Conservation (phyloP, 2,888 invertebrate genomes). For the Lochmaea capreae region DNA sequence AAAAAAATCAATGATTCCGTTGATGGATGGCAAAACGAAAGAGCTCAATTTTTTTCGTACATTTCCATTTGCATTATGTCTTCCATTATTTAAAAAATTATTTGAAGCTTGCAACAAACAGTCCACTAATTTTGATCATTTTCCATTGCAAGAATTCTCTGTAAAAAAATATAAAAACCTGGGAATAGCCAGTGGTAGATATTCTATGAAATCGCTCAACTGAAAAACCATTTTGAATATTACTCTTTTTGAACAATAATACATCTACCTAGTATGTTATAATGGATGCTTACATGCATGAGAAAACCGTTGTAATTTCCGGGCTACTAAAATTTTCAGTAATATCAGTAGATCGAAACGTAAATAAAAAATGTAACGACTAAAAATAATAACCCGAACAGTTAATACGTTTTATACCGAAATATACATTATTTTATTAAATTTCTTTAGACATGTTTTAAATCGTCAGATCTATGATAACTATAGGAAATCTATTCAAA, state of each 20-base stretch:
- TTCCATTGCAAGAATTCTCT: constrained; percentile 10
- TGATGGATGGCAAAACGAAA: neutral
- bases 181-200: constrained; percentile 26
- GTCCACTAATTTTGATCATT: neutral
- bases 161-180: neutral
- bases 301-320: constrained; percentile 16
- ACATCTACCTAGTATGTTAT: constrained; percentile 25
- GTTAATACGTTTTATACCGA: neutral
- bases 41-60: too few species aligned
- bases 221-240: constrained; percentile 34
- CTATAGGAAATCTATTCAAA: too few species aligned
- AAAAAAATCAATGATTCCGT: neutral
- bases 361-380: neutral
- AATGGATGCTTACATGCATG: constrained; percentile 31
- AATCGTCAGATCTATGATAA: too few species aligned
- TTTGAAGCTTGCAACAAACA: neutral
- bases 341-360: neutral
- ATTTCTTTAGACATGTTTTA: too few species aligned
- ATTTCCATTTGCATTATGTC: too few species aligned
- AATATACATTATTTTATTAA: too few species aligned
- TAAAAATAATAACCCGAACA: neutral
- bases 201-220: constrained; percentile 31
- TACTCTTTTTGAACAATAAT: constrained; percentile 27
- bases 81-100: neutral
- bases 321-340: neutral